Evolutionary conservation across 92 coral and sea anemone genomes (phyloP).

Genomic region (Palythoa caribaeorum): DNA sequence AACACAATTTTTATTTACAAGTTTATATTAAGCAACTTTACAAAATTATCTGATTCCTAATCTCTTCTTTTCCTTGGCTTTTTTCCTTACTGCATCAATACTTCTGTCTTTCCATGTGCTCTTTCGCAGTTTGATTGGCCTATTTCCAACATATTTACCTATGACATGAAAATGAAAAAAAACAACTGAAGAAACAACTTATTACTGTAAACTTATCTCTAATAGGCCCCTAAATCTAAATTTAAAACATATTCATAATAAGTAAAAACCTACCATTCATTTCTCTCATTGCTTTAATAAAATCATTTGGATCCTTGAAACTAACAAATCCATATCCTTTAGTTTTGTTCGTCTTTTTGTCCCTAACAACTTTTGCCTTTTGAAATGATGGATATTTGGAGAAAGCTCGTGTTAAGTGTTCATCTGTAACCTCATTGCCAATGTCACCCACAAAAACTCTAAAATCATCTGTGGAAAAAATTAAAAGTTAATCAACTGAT

Average conservation of each 20-base stretch:
- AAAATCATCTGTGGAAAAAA: conserved; percentile 87
- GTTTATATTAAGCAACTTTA: neutral
- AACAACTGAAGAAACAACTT: no score
- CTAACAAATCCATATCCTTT: conserved; percentile 98
- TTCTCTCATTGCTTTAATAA: conserved; percentile 98
- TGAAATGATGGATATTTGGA: conserved; percentile 92
- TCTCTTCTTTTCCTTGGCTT: conserved; percentile 92
- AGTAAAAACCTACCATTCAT: conserved; percentile 89
- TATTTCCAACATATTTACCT: conserved; percentile 97
- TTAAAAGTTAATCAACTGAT: neutral
- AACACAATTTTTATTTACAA: conserved; percentile 13
- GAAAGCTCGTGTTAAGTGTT: conserved; percentile 87
- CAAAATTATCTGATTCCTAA: conserved; percentile 85
- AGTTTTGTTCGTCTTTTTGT: conserved; percentile 90
- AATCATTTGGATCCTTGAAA: conserved; percentile 96
- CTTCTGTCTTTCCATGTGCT: conserved; percentile 98
- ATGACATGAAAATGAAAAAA: neutral
- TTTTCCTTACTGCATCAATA: conserved; percentile 93
- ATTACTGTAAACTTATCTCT: neutral
- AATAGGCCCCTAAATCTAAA: neutral
- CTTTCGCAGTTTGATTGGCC: conserved; percentile 96
- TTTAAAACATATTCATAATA: neutral
- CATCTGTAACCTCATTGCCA: conserved; percentile 99
- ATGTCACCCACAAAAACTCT: conserved; percentile 97
- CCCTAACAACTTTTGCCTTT: conserved; percentile 94